Evolutionary conservation across 2,888 invertebrate species (phyloP).

Genomic region (Plagodis dolabraria): DNA sequence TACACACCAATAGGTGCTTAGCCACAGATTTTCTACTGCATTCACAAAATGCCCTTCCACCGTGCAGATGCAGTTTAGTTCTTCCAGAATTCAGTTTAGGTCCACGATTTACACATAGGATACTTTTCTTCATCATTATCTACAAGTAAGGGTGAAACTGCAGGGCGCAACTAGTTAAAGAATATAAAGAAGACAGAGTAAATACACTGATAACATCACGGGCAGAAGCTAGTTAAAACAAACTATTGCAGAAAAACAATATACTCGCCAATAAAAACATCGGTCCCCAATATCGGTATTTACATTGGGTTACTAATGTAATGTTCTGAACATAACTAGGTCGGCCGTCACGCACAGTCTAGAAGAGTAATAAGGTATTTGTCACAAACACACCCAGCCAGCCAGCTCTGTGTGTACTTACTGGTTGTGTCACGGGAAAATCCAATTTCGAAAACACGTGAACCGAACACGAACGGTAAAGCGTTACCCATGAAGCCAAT

Average conservation of each 20-base stretch:
- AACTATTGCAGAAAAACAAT: neutral
- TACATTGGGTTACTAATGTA: conserved; percentile 31
- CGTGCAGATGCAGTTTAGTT: too few relatives aligned
- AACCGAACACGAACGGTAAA: conserved; percentile 21
- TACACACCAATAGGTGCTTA: too few relatives aligned
- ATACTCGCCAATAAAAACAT: neutral
- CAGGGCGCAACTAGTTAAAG: too few relatives aligned
- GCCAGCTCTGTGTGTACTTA: neutral
- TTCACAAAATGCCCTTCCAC: too few relatives aligned
- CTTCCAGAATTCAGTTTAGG: too few relatives aligned
- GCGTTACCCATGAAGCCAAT: neutral
- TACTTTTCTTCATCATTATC: too few relatives aligned
- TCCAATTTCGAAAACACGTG: conserved; percentile 33
- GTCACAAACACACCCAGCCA: conserved; percentile 23
- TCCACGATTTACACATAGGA: too few relatives aligned
- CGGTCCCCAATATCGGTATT: neutral
- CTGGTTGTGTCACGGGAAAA: conserved; percentile 36
- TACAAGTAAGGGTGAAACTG: too few relatives aligned
- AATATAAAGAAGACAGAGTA: too few relatives aligned
- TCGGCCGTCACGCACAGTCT: conserved; percentile 20
- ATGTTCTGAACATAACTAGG: conserved; percentile 19
- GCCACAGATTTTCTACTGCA: too few relatives aligned
- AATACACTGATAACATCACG: too few relatives aligned
- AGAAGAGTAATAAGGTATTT: conserved; percentile 23
- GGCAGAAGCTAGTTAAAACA: too few relatives aligned